Percentiles rank a stretch among this genome's conserved stretches.
Evolutionary conservation across 2,113 vertebrate species (phyloP).

Genomic region (Perca fluviatilis): DNA sequence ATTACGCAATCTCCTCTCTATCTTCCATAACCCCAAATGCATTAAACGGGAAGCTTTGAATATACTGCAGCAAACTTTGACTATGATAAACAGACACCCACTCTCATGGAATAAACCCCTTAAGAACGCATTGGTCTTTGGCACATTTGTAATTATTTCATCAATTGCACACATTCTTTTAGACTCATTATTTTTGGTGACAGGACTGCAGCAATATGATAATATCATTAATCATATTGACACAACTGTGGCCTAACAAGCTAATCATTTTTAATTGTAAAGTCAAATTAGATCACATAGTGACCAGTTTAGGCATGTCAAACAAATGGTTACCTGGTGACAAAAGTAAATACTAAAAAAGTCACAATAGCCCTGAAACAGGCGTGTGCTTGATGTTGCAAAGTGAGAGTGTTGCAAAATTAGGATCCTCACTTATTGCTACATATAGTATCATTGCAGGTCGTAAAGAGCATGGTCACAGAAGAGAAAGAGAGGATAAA

Average conservation of each 20-base stretch:
- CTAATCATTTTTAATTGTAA: constrained; percentile 10
- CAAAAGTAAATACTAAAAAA: constrained; percentile 20
- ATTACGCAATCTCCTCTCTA: constrained; percentile 65
- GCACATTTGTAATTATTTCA: not conserved
- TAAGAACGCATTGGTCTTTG: not conserved
- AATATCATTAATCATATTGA: constrained; percentile 17
- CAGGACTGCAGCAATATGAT: constrained; percentile 21
- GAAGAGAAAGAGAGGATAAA: constrained; percentile 40
- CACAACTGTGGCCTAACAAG: constrained; percentile 15
- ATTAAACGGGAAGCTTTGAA: constrained; percentile 53
- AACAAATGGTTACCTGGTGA: constrained; percentile 19
- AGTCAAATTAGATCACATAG: not conserved
- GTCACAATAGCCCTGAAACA: constrained; percentile 18
- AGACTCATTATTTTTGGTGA: not conserved
- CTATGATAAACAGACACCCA: constrained; percentile 23
- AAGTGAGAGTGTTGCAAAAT: constrained; percentile 49
- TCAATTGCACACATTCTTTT: not conserved
- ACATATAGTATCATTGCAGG: constrained; percentile 34
- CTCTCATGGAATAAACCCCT: not conserved
- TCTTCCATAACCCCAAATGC: constrained; percentile 41
- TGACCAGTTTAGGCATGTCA: not conserved
- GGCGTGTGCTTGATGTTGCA: constrained; percentile 26
- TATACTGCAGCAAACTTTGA: constrained; percentile 22
- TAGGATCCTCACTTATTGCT: constrained; percentile 58
- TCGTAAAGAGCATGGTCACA: constrained; percentile 39